A percentile compares a stretch with the other conserved stretches of the same genome.
Conservation (phyloP, 2,797 vertebrate species). For the Chaetodon trifasciatus region DNA sequence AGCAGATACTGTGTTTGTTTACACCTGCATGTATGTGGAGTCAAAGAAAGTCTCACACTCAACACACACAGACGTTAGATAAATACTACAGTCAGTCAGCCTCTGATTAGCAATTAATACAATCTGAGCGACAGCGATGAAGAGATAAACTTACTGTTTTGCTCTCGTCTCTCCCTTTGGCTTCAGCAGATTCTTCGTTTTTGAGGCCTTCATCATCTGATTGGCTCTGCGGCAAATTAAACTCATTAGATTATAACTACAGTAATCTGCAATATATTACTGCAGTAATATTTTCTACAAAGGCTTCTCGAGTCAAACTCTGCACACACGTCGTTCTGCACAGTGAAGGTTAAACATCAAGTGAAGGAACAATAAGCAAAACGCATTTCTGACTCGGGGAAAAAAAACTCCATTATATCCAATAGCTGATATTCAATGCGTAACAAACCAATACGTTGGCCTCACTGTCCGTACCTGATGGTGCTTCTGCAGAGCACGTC, state of each 20-base stretch:
- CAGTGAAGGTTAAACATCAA: too few relatives aligned
- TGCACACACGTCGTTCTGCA: too few relatives aligned
- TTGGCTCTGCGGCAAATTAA: slow-evolving; percentile 42
- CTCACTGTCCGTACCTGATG: slow-evolving; percentile 46
- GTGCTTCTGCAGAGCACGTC: slow-evolving; percentile 15
- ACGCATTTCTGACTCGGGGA: too few relatives aligned
- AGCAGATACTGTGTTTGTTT: slow-evolving; percentile 10
- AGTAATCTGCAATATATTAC: too few relatives aligned
- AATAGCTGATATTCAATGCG: neutral
- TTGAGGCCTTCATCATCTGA: slow-evolving; percentile 50
- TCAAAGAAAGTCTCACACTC: neutral
- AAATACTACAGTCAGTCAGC: neutral
- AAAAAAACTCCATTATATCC: neutral
- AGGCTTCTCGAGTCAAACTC: too few relatives aligned
- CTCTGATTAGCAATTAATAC: neutral
- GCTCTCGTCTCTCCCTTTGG: slow-evolving; percentile 20
- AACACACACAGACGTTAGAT: neutral
- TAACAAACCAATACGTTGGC: neutral
- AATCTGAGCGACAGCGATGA: neutral
- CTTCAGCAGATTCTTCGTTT: slow-evolving; percentile 32
- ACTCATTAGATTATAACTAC: neutral
- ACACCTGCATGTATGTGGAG: neutral
- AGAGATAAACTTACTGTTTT: slow-evolving; percentile 48
- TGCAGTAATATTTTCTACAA: neutral
- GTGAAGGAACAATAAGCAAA: too few relatives aligned